phyloP scores from a whole-genome alignment of 1,140 invertebrate genomes.

The Cherax destructor region DNA sequence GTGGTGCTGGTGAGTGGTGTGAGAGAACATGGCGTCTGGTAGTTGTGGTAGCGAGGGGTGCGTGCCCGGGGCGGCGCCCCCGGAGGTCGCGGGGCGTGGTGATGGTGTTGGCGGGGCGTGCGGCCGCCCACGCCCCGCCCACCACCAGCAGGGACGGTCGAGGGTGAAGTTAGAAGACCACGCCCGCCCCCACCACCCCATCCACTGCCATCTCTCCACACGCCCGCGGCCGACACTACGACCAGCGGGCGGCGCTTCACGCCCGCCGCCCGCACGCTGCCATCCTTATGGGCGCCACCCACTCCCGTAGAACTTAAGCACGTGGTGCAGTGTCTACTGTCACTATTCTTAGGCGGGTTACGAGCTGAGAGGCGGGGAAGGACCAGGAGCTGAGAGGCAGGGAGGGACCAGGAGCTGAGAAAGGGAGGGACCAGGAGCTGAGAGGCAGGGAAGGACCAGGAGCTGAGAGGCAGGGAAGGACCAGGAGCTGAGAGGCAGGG shows the following conservation, averaged over 20 bases:
- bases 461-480: too few species aligned
- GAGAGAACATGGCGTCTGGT: background rate
- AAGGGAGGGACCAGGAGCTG: too few species aligned
- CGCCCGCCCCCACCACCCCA: slow-evolving; percentile 33
- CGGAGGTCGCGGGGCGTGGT: background rate
- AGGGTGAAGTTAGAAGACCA: background rate
- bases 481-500: too few species aligned
- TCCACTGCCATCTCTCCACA: slow-evolving; percentile 37
- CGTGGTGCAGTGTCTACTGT: background rate
- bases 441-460: background rate
- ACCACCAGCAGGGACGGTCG: background rate
- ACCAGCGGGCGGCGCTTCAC: slow-evolving; percentile 44
- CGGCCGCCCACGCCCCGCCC: too few species aligned
- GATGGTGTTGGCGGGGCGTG: background rate
- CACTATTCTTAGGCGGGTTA: too few species aligned
- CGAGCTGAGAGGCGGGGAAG: too few species aligned
- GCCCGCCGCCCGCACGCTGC: background rate
- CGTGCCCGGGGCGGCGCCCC: too few species aligned
- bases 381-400: too few species aligned
- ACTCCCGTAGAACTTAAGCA: background rate
- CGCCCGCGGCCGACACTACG: slow-evolving; percentile 26
- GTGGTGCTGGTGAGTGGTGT: background rate
- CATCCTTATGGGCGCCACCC: slow-evolving; percentile 24
- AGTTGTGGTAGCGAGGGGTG: background rate
- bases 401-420: too few species aligned